phyloP scores from a whole-genome alignment of 2,888 invertebrate species.

The Eupithecia abbreviata region DNA sequence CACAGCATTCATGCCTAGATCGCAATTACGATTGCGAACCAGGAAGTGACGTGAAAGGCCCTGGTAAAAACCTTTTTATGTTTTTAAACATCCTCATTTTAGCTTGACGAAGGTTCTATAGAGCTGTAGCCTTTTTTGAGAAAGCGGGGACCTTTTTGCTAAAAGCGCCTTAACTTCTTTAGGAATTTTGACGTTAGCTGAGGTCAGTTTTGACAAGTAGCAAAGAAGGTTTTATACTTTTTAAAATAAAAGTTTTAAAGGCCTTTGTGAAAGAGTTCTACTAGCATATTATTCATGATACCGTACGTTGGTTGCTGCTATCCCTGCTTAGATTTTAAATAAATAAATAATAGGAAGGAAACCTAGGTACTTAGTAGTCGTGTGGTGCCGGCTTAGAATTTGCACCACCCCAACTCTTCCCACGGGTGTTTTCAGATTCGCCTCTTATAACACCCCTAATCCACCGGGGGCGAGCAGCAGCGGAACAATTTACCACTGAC shows the following conservation, averaged over 20 bases:
- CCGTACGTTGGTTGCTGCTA: no score
- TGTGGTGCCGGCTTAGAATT: no score
- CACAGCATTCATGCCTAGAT: slow-evolving; percentile 39
- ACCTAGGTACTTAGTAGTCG: no score
- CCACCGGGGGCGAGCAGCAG: no score
- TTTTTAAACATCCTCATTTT: slow-evolving; percentile 37
- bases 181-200: slow-evolving; percentile 12
- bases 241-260: neutral
- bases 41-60: slow-evolving; percentile 39
- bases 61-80: slow-evolving; percentile 34
- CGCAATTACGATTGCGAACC: slow-evolving; percentile 41
- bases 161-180: slow-evolving; percentile 1
- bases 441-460: no score
- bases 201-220: neutral
- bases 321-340: no score
- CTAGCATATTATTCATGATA: neutral
- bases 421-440: no score
- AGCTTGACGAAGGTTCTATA: slow-evolving; percentile 30
- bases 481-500: no score
- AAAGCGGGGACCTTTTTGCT: neutral
- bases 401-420: no score
- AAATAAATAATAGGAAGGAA: no score
- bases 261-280: neutral
- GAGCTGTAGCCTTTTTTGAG: slow-evolving; percentile 27
- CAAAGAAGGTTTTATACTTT: neutral